Percentiles rank a stretch among this genome's conserved stretches.
phyloP scores from a whole-genome alignment of 1,140 invertebrate species.

The Tyrophagus putrescentiae region DNA sequence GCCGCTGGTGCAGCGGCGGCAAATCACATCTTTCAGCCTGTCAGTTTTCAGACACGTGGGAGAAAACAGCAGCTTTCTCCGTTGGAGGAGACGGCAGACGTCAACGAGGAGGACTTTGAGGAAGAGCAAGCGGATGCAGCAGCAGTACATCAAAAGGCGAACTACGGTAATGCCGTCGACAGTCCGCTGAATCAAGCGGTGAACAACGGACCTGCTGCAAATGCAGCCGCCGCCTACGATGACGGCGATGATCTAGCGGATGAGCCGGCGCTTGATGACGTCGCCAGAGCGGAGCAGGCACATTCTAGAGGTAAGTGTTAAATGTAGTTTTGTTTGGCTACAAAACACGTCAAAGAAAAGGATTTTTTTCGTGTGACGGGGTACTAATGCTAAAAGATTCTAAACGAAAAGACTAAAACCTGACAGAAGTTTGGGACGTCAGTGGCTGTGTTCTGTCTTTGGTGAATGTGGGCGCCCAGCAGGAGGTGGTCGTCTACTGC shows the following conservation, averaged over 20 bases:
- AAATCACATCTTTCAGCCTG: background rate
- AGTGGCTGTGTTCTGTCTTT: background rate
- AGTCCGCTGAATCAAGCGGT: no score
- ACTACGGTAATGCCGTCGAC: no score
- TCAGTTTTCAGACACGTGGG: background rate
- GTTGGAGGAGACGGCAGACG: background rate
- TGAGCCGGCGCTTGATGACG: background rate
- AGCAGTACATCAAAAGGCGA: background rate
- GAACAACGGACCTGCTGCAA: background rate
- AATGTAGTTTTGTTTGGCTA: no score
- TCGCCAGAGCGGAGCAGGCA: background rate
- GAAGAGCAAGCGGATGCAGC: background rate
- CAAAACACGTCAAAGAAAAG: no score
- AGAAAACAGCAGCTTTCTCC: no score
- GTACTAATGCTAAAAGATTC: no score
- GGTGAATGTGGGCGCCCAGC: background rate
- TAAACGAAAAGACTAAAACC: background rate
- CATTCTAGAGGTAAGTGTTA: slow-evolving; percentile 6
- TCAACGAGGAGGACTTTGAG: no score
- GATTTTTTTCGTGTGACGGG: background rate
- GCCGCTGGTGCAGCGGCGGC: background rate
- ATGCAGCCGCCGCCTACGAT: background rate
- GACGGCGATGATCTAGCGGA: background rate
- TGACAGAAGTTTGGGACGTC: background rate
- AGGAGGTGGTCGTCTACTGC: background rate